These are phyloP conservation scores for Diarsia dahlii DNA, from an alignment of 2,888 invertebrate species.

Conservation along the genomic window DNA sequence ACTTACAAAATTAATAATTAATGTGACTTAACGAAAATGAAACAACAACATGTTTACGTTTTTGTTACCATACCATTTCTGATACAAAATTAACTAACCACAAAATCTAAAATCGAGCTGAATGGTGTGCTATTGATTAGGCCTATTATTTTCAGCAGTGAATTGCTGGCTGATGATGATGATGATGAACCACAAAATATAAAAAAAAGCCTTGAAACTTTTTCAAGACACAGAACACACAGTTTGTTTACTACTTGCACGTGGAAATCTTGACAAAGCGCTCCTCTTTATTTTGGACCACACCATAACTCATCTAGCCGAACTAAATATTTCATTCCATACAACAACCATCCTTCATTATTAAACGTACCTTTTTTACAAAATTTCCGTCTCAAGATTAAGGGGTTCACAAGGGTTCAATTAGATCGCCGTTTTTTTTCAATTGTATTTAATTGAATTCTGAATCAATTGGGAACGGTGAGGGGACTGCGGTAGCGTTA, in stretches of 20 bases:
- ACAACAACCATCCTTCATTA: constrained; percentile 42
- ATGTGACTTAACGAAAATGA: no score
- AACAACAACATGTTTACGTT: background rate
- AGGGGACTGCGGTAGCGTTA: constrained; percentile 56
- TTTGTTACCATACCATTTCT: background rate
- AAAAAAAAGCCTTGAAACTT: background rate
- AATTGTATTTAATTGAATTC: constrained; percentile 56
- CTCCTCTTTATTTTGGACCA: constrained; percentile 34
- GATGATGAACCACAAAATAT: no score
- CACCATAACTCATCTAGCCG: constrained; percentile 53
- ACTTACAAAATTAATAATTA: background rate
- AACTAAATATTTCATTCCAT: constrained; percentile 64
- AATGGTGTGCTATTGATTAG: no score
- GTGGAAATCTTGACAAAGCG: background rate
- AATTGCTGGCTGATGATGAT: no score
- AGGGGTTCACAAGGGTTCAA: constrained; percentile 50
- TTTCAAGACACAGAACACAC: background rate
- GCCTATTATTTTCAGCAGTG: no score
- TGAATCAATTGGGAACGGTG: constrained; percentile 64
- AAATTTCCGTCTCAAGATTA: constrained; percentile 48
- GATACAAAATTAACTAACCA: background rate
- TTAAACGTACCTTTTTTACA: constrained; percentile 44
- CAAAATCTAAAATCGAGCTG: no score
- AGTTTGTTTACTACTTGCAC: background rate
- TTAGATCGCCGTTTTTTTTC: constrained; percentile 60